A percentile compares a stretch with the other conserved stretches of the same genome.
phyloP scores from a whole-genome alignment of 1,140 invertebrate genomes.

The Lordiphosa clarofinis region DNA sequence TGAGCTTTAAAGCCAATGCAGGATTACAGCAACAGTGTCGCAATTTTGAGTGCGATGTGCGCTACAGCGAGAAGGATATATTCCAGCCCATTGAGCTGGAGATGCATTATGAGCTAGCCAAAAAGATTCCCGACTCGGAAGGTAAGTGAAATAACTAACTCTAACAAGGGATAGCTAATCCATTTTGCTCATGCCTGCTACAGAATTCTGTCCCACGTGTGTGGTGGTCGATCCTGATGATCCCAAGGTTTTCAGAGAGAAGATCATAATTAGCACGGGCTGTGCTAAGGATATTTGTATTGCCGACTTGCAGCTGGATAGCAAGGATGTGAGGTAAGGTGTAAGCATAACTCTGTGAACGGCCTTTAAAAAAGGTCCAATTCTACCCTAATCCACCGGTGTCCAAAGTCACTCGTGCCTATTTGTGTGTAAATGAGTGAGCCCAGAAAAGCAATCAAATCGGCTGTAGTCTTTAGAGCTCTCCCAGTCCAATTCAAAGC shows the following conservation, averaged over 20 bases:
- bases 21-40: constrained; percentile 49
- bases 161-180: background rate
- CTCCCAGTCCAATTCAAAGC: too few relatives aligned
- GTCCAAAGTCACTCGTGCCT: too few relatives aligned
- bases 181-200: background rate
- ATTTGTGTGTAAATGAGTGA: too few relatives aligned
- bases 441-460: too few relatives aligned
- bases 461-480: too few relatives aligned
- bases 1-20: constrained; percentile 58
- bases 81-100: constrained; percentile 79
- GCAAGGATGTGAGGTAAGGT: constrained; percentile 45
- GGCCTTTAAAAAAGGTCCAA: too few relatives aligned
- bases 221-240: constrained; percentile 72
- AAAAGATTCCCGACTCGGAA: constrained; percentile 62
- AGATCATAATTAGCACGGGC: constrained; percentile 75
- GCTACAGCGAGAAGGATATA: constrained; percentile 72
- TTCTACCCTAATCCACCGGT: too few relatives aligned
- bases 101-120: constrained; percentile 71
- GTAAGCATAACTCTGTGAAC: too few relatives aligned
- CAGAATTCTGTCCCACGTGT: constrained; percentile 72
- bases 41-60: constrained; percentile 58
- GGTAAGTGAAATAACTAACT: constrained; percentile 25
- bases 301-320: constrained; percentile 73
- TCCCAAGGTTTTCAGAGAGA: constrained; percentile 60
- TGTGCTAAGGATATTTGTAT: constrained; percentile 78